Evolutionary conservation across 2,113 vertebrate species (phyloP).

Genomic region (Natator depressus): DNA sequence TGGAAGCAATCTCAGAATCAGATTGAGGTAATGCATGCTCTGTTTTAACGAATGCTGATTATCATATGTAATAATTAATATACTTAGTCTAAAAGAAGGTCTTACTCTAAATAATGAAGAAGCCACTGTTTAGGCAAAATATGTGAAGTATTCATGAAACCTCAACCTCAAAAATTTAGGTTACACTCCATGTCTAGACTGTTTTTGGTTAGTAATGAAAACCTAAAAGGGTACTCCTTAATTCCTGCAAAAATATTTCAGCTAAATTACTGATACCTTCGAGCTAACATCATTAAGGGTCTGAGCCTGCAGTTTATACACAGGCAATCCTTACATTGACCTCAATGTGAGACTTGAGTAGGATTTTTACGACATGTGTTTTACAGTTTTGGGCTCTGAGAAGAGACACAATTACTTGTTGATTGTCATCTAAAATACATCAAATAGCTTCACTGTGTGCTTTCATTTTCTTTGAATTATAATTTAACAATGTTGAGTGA

Average conservation of each 20-base stretch:
- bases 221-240: background rate
- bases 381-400: background rate
- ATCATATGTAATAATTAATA: background rate
- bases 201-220: background rate
- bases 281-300: background rate
- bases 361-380: background rate
- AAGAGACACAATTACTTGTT: background rate
- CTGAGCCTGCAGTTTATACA: background rate
- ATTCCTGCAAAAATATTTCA: background rate
- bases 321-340: background rate
- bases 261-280: background rate
- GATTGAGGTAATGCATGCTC: background rate
- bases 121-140: background rate
- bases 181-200: background rate
- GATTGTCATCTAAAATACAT: background rate
- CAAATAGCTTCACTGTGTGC: background rate
- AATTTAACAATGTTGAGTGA: background rate
- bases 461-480: background rate
- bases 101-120: background rate
- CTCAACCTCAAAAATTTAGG: background rate
- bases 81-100: background rate
- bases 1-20: background rate
- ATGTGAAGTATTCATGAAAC: background rate
- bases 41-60: background rate
- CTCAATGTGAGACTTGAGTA: background rate